Evolutionary conservation across 2,113 vertebrate genomes (phyloP).

Genomic region (Tricholaema leucomelas): DNA sequence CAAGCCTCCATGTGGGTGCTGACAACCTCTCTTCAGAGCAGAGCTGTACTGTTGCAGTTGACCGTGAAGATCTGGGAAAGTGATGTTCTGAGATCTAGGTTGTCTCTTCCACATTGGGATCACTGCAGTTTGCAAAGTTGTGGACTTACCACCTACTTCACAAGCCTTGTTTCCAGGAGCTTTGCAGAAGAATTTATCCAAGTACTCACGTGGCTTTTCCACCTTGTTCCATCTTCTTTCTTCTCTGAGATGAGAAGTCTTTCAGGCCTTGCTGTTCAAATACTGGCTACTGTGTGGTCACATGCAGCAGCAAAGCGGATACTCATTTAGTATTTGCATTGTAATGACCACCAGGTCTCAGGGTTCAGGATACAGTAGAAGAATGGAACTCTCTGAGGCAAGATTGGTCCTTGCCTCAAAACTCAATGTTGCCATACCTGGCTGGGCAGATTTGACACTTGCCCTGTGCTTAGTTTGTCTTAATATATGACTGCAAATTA

Average conservation of each 20-base stretch:
- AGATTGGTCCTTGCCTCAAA: background rate
- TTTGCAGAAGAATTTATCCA: background rate
- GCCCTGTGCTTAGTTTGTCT: background rate
- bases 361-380: background rate
- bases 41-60: background rate
- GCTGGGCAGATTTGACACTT: background rate
- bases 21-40: background rate
- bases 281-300: background rate
- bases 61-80: background rate
- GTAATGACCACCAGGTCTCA: too few relatives aligned
- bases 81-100: background rate
- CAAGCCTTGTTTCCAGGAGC: background rate
- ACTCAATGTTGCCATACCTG: background rate
- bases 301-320: background rate
- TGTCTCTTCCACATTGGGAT: background rate
- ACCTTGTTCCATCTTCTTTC: background rate
- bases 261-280: background rate
- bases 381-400: background rate
- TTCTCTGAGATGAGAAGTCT: background rate
- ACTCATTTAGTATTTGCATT: background rate
- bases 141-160: background rate
- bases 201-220: background rate
- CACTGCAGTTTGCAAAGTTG: rapidly evolving
- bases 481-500: background rate
- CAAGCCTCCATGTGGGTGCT: background rate